Evolutionary conservation across 1,140 invertebrate genomes (phyloP).

Genomic region (Augochlora pura): DNA sequence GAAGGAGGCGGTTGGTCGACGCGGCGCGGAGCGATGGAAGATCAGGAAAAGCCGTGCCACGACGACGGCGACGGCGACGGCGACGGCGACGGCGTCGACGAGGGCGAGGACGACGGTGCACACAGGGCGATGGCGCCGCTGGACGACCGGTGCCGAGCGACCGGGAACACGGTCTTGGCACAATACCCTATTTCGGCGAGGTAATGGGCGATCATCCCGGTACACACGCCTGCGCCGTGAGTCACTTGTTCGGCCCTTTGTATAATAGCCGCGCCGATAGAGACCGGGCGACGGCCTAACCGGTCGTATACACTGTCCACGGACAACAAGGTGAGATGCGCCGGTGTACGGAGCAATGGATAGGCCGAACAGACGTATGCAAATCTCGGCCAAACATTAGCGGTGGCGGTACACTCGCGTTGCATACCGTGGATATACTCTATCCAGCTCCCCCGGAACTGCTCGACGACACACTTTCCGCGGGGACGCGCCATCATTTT

Average conservation of each 20-base stretch:
- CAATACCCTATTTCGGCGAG: slow-evolving; percentile 68
- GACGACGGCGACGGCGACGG: too few relatives aligned
- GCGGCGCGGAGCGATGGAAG: neutral
- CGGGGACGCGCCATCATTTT: neutral
- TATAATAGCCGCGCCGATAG: slow-evolving; percentile 50
- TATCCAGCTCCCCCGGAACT: neutral
- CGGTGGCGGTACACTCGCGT: slow-evolving; percentile 67
- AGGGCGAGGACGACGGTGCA: too few relatives aligned
- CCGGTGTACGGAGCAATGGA: slow-evolving; percentile 58
- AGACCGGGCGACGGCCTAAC: slow-evolving; percentile 14
- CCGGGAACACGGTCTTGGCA: slow-evolving; percentile 56
- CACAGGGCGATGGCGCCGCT: too few relatives aligned
- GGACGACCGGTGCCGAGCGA: too few relatives aligned
- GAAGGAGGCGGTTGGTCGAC: slow-evolving; percentile 27
- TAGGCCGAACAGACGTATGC: slow-evolving; percentile 76
- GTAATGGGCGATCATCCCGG: slow-evolving; percentile 66
- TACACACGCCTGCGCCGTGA: slow-evolving; percentile 46
- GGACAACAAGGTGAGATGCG: slow-evolving; percentile 57
- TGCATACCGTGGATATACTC: slow-evolving; percentile 37
- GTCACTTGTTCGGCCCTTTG: slow-evolving; percentile 50
- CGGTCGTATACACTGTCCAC: slow-evolving; percentile 51
- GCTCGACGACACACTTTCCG: slow-evolving; percentile 9
- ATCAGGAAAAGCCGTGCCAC: slow-evolving; percentile 3
- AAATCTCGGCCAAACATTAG: slow-evolving; percentile 77
- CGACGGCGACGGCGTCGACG: too few relatives aligned